These are phyloP conservation scores for Hesperia comma DNA, from an alignment of 2,888 invertebrate genomes.

Conservation along the genomic window DNA sequence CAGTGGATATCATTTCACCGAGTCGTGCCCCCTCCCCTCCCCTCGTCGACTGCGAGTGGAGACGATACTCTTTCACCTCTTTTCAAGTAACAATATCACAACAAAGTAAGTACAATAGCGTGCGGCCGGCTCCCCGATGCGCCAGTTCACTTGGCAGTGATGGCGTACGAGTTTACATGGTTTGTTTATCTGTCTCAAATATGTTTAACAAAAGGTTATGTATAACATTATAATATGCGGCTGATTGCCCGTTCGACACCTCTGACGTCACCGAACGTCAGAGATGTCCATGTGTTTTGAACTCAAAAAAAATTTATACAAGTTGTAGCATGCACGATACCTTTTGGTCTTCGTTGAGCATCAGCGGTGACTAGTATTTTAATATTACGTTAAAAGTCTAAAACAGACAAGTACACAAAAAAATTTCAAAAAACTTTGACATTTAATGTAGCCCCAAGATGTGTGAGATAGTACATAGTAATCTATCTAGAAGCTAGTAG, in stretches of 20 bases:
- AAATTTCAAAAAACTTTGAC: too few species aligned
- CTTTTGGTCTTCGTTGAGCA: neutral
- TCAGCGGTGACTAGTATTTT: neutral
- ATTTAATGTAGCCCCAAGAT: too few species aligned
- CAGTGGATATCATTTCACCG: too few species aligned
- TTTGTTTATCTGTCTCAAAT: constrained; percentile 26
- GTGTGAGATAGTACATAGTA: too few species aligned
- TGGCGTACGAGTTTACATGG: constrained; percentile 29
- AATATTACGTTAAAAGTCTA: neutral
- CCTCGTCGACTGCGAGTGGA: too few species aligned
- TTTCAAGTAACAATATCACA: constrained; percentile 28
- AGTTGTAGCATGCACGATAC: constrained; percentile 8
- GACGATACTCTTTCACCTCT: constrained; percentile 35
- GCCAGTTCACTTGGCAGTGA: constrained; percentile 25
- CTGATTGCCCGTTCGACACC: constrained; percentile 1
- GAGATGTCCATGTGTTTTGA: neutral
- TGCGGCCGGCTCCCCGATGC: constrained; percentile 27
- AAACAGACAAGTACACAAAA: neutral
- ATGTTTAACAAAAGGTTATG: constrained; percentile 17
- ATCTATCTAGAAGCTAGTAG: too few species aligned
- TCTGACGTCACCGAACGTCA: neutral
- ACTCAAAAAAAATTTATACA: constrained; percentile 1
- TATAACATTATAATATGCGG: constrained; percentile 12
- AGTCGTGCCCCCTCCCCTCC: too few species aligned
- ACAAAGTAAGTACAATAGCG: constrained; percentile 28